Percentiles rank a stretch among this genome's conserved stretches.
phyloP scores from a whole-genome alignment of 2,888 invertebrate species.

The Lepidocyrtoides sp. region DNA sequence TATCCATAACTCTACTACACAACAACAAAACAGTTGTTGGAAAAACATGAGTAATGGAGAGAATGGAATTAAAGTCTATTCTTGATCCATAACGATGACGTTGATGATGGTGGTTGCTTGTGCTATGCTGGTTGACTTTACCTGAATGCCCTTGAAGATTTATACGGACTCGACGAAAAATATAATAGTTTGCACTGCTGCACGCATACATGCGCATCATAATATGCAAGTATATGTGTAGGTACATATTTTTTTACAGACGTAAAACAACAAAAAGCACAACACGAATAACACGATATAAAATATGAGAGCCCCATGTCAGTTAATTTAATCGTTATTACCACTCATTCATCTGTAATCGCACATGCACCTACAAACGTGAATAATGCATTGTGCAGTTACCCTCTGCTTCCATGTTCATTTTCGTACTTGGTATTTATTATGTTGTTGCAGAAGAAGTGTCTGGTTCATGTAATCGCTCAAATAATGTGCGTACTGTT shows the following conservation, averaged over 20 bases:
- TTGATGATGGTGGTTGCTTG: neutral
- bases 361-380: no score
- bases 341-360: neutral
- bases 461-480: no score
- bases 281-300: no score
- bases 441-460: neutral
- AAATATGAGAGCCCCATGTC: neutral
- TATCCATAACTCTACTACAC: no score
- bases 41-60: no score
- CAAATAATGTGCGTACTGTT: no score
- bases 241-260: no score
- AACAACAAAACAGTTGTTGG: neutral
- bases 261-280: no score
- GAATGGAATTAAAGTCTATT: neutral
- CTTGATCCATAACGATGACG: constrained; percentile 5
- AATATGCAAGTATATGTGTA: no score
- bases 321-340: neutral
- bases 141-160: constrained; percentile 44
- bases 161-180: neutral
- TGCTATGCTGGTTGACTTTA: constrained; percentile 12
- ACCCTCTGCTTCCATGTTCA: neutral
- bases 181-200: no score
- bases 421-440: neutral
- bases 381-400: neutral
- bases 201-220: no score